Conservation (phyloP, 2,113 vertebrate genomes). For the Phrynocephalus versicolor region DNA sequence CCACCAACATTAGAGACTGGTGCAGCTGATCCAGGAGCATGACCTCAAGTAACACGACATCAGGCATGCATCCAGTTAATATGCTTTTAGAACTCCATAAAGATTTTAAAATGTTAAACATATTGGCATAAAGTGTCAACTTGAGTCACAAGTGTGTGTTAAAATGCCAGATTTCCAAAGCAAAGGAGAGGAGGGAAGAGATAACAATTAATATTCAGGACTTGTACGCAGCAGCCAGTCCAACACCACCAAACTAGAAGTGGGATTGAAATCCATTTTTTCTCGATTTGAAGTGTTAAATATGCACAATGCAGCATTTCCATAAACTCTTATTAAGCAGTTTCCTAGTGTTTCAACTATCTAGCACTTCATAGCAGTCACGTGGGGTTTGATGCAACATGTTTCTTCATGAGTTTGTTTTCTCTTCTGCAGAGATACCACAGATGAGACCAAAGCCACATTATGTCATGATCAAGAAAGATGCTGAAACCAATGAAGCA, state of each 20-base stretch:
- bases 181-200: neutral
- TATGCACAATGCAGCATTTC: too few relatives aligned
- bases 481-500: constrained; percentile 90
- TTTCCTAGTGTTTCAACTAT: neutral
- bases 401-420: constrained; percentile 2
- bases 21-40: too few relatives aligned
- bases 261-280: neutral
- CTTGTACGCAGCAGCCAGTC: neutral
- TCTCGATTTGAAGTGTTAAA: too few relatives aligned
- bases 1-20: too few relatives aligned
- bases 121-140: neutral
- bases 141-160: neutral
- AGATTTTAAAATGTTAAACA: neutral
- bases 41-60: neutral
- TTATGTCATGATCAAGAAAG: constrained; percentile 90
- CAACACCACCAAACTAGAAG: neutral
- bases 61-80: neutral
- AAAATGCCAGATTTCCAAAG: neutral
- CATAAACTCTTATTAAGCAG: neutral
- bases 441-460: constrained; percentile 94
- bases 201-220: neutral
- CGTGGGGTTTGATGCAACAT: constrained; percentile 18
- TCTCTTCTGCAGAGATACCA: constrained; percentile 86
- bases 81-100: neutral
- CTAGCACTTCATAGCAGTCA: constrained; percentile 14